These are phyloP conservation scores for Proisotoma minuta DNA, from an alignment of 2,888 invertebrate species.

Conservation along the genomic window DNA sequence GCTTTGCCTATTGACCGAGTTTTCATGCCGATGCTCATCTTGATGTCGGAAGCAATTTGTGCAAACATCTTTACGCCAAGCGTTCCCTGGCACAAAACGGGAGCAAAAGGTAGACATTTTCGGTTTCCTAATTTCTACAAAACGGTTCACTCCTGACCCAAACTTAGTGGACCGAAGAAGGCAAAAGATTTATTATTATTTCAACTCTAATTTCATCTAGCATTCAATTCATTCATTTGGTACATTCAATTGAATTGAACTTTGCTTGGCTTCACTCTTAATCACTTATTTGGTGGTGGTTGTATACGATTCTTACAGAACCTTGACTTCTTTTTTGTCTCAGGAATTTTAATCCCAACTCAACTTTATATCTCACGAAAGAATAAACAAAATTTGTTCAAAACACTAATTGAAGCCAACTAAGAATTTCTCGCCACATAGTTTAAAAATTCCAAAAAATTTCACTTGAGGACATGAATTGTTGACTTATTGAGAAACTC, in stretches of 20 bases:
- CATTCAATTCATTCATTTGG: background rate
- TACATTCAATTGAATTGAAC: background rate
- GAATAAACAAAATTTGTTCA: too few relatives aligned
- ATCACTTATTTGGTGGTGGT: background rate
- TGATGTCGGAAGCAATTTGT: slow-evolving; percentile 51
- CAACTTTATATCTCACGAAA: too few relatives aligned
- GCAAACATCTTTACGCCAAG: slow-evolving; percentile 51
- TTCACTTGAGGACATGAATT: background rate
- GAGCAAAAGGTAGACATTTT: slow-evolving; percentile 49
- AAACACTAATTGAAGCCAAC: too few relatives aligned
- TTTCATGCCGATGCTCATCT: slow-evolving; percentile 47
- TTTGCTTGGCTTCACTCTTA: background rate
- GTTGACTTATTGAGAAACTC: slow-evolving; percentile 1
- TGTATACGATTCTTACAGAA: background rate
- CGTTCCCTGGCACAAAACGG: slow-evolving; percentile 50
- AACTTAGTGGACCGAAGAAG: too few relatives aligned
- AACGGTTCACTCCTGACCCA: too few relatives aligned
- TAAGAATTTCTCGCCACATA: slow-evolving; percentile 1
- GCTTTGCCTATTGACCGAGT: slow-evolving; percentile 29
- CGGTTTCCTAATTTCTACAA: too few relatives aligned
- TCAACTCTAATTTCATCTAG: too few relatives aligned
- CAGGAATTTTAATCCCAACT: too few relatives aligned
- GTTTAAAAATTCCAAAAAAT: background rate
- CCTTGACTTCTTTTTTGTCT: slow-evolving; percentile 1
- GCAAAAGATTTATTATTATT: too few relatives aligned